Evolutionary conservation across 2,888 invertebrate species (phyloP).

Genomic region (Oligia latruncula): DNA sequence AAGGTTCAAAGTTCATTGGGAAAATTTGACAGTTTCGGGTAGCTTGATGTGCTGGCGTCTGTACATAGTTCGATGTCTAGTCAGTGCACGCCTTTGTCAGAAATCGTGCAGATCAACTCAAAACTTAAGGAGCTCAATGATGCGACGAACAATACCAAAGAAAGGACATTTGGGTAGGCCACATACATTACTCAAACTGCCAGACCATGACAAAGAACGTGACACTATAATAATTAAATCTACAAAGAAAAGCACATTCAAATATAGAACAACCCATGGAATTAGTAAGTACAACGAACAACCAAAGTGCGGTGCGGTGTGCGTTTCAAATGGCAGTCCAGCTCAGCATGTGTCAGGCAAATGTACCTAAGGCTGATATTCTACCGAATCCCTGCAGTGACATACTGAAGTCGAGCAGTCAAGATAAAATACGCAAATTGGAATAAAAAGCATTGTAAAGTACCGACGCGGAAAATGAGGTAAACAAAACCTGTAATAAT

Average conservation of each 20-base stretch:
- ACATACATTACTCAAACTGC: too few species aligned
- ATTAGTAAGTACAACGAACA: background rate
- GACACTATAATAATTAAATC: background rate
- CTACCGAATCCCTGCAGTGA: background rate
- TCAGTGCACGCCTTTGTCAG: too few species aligned
- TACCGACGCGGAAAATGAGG: background rate
- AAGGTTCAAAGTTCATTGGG: too few species aligned
- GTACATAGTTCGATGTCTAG: too few species aligned
- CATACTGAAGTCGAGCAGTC: too few species aligned
- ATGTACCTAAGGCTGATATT: background rate
- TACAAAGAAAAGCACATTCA: background rate
- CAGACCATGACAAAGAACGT: background rate
- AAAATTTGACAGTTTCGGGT: too few species aligned
- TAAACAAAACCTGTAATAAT: background rate
- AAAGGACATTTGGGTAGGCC: too few species aligned
- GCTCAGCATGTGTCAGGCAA: background rate
- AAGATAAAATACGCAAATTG: background rate
- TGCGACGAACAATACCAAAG: too few species aligned
- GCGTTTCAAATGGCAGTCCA: background rate
- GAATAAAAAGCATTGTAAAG: background rate
- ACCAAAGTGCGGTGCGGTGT: background rate
- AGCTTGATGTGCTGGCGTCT: too few species aligned
- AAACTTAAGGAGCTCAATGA: too few species aligned
- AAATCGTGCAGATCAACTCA: too few species aligned
- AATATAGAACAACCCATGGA: background rate